phyloP scores from a whole-genome alignment of 2,888 invertebrate genomes.

The Epinotia bilunana region DNA sequence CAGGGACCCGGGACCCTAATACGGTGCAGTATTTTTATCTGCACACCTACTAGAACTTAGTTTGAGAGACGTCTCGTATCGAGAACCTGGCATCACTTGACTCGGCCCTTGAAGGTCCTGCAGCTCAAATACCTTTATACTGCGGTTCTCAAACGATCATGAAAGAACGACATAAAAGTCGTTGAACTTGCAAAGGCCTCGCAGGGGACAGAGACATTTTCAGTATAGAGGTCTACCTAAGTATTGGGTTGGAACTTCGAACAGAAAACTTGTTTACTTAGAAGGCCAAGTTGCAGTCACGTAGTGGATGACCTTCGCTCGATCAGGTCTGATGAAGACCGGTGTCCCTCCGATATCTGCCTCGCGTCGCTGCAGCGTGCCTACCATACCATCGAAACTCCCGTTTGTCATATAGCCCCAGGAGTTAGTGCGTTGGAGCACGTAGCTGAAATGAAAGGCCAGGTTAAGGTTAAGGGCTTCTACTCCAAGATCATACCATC shows the following conservation, averaged over 20 bases:
- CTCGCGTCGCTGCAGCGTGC: constrained; percentile 81
- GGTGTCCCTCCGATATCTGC: constrained; percentile 88
- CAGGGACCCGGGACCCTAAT: no score
- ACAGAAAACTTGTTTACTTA: constrained; percentile 68
- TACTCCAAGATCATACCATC: neutral
- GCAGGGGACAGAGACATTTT: neutral
- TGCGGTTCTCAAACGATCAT: no score
- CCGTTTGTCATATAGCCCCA: constrained; percentile 87
- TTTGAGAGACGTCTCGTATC: no score
- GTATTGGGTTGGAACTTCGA: neutral
- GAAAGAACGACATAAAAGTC: no score
- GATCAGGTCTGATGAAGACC: constrained; percentile 86
- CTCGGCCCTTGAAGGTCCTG: no score
- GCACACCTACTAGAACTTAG: no score
- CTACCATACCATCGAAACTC: constrained; percentile 87
- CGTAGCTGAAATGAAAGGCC: constrained; percentile 65
- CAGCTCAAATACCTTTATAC: no score
- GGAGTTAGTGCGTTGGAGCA: constrained; percentile 78
- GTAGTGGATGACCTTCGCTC: constrained; percentile 84
- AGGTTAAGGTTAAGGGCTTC: neutral
- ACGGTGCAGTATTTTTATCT: no score
- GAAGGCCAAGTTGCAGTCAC: constrained; percentile 86
- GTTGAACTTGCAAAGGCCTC: no score
- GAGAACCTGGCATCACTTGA: no score
- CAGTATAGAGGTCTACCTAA: neutral